Evolutionary conservation across 2,113 vertebrate species (phyloP).

Genomic region (Clarias magur): DNA sequence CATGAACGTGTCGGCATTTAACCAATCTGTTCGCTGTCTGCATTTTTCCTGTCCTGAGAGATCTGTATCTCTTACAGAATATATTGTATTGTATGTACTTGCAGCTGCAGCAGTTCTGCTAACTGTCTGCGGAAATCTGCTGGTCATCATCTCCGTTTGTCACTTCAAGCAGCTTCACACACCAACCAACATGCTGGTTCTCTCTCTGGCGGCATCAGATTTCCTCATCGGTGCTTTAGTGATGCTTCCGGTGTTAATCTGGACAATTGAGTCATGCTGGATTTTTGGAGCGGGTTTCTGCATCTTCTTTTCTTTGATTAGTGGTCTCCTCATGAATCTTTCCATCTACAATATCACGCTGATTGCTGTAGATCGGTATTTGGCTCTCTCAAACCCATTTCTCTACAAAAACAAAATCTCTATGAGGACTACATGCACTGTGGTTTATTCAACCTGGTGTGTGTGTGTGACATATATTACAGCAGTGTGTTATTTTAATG

Average conservation of each 20-base stretch:
- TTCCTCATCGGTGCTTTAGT: constrained; percentile 54
- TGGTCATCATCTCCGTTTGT: not conserved
- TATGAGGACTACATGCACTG: not conserved
- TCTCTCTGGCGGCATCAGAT: constrained; percentile 31
- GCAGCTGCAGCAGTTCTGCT: not conserved
- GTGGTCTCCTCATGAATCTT: constrained; percentile 39
- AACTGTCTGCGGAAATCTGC: constrained; percentile 2
- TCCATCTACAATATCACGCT: constrained; percentile 26
- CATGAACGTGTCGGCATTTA: not conserved
- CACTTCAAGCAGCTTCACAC: constrained; percentile 60
- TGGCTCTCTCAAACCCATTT: constrained; percentile 38
- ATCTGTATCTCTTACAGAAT: constrained; percentile 25
- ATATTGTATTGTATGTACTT: not conserved
- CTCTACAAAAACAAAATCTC: no score
- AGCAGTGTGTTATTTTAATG: no score
- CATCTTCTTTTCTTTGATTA: not conserved
- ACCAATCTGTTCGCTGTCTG: not conserved
- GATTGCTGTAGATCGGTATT: constrained; percentile 1
- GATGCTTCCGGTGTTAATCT: constrained; percentile 69
- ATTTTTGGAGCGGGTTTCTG: constrained; percentile 26
- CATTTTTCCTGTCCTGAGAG: constrained; percentile 5
- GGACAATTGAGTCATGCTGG: constrained; percentile 45
- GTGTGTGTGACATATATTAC: no score
- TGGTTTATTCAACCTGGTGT: no score
- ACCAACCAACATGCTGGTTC: constrained; percentile 46